Percentiles rank a stretch among this genome's conserved stretches.
These are phyloP conservation scores for Turritopsis rubra DNA, from an alignment of 30 jellyfish, hydroid and myxozoan species.

Conservation along the genomic window DNA sequence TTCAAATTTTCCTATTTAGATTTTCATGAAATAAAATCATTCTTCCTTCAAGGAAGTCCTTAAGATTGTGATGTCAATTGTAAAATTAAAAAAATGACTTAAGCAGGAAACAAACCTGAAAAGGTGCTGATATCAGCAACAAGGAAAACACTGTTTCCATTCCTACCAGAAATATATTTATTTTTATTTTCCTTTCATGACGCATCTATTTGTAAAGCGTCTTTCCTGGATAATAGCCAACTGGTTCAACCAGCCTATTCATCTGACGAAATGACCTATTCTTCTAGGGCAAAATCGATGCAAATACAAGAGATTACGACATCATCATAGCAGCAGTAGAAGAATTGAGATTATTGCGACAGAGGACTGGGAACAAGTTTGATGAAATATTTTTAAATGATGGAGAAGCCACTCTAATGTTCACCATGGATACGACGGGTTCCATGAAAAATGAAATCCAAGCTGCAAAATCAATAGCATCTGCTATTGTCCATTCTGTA, in stretches of 20 bases:
- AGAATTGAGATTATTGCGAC: constrained; percentile 38
- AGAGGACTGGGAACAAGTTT: constrained; percentile 44
- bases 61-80: not conserved
- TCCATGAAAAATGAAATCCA: constrained; percentile 65
- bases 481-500: constrained; percentile 20
- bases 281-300: not conserved
- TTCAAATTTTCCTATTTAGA: too few relatives aligned
- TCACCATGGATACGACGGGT: constrained; percentile 76
- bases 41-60: too few relatives aligned
- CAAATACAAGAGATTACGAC: not conserved
- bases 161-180: too few relatives aligned
- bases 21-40: too few relatives aligned
- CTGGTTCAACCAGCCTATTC: too few relatives aligned
- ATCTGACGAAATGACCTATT: too few relatives aligned
- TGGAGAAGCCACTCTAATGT: constrained; percentile 80
- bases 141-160: too few relatives aligned
- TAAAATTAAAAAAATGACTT: not conserved
- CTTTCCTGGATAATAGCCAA: too few relatives aligned
- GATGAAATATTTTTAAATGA: constrained; percentile 55
- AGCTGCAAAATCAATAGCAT: constrained; percentile 73
- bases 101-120: not conserved
- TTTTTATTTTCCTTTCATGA: too few relatives aligned
- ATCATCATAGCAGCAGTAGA: constrained; percentile 36
- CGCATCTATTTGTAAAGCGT: too few relatives aligned
- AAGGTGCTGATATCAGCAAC: not conserved